phyloP scores from a whole-genome alignment of 2,113 vertebrate species.

The Chaenogobius annularis region DNA sequence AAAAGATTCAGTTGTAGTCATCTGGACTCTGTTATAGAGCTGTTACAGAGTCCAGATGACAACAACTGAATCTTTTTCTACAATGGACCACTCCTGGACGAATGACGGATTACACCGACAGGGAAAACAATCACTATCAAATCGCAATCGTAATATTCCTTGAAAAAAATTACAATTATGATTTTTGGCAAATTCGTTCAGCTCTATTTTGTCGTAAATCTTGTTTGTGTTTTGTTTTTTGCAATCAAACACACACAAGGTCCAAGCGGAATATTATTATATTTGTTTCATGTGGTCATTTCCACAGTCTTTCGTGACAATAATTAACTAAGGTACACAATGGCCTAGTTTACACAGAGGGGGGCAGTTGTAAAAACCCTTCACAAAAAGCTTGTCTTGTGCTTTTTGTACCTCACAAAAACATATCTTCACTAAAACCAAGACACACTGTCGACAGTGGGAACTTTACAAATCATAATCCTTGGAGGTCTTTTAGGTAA shows the following conservation, averaged over 20 bases:
- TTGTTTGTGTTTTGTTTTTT: background rate
- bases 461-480: background rate
- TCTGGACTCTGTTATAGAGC: too few species aligned
- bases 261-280: background rate
- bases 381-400: background rate
- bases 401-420: background rate
- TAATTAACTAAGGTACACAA: slow-evolving; percentile 3
- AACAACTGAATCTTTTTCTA: too few species aligned
- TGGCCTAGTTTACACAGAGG: background rate
- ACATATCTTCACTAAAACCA: background rate
- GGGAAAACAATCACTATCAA: too few species aligned
- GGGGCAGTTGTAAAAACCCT: background rate
- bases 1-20: too few species aligned
- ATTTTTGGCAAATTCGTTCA: background rate
- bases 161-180: background rate
- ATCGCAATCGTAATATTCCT: background rate
- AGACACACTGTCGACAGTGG: background rate
- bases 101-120: too few species aligned
- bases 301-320: background rate
- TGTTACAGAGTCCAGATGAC: too few species aligned
- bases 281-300: background rate
- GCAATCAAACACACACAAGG: background rate
- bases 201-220: background rate
- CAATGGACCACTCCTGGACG: too few species aligned
- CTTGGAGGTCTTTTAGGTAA: background rate